Evolutionary conservation across 2,113 vertebrate species (phyloP), one percentile per base, ranked within the genome.

Genomic region (Pyxicephalus adspersus): DNA sequence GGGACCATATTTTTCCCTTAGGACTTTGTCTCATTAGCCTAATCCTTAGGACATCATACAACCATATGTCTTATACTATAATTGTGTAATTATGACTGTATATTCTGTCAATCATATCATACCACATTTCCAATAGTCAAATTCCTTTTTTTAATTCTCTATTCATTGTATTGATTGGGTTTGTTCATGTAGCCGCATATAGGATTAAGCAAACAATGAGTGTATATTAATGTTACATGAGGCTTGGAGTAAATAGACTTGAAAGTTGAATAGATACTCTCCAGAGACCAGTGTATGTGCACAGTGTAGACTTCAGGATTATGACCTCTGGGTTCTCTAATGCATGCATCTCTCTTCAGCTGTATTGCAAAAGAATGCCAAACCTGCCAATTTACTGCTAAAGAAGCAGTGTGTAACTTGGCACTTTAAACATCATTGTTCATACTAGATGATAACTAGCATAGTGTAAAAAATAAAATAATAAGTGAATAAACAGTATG

Each of bases 361-460:
- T 79, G 28, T 70, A 79, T 67, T 57, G 20, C 65, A 71, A 51
- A 80, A 71, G 55, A 80, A 80, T 80, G 23, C 65, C 58, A 70
- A 80, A 60, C 34, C 54, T 70, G 70, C 65, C 70, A 22, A 51
- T 29, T 80, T 19, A 80, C 60, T 57, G 19, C 61, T 31, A 23
- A 28, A 66, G 19, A 23, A 64, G 26, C 75, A 64, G 20, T 51
- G 4, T 28, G 18, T 17, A 25, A 16, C 5, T 23, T 68, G 8
- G 15, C 38, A 23, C 70, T 55, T 11, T 19, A 70, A 9, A 55
- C 68, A 71, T 54, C 28, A 72, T 38, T 7, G 34, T 5, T 38
- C 34, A 38, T 9, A 38, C 34, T 38, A 38, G 34, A 38, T 9
- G 5, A 38, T 2, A 38, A 3, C 34, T 38, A 38, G 34, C 1